A percentile compares a stretch with the other conserved stretches of the same genome.
Evolutionary conservation across 2,797 vertebrate genomes (phyloP).

Genomic region (Cuniculus paca): DNA sequence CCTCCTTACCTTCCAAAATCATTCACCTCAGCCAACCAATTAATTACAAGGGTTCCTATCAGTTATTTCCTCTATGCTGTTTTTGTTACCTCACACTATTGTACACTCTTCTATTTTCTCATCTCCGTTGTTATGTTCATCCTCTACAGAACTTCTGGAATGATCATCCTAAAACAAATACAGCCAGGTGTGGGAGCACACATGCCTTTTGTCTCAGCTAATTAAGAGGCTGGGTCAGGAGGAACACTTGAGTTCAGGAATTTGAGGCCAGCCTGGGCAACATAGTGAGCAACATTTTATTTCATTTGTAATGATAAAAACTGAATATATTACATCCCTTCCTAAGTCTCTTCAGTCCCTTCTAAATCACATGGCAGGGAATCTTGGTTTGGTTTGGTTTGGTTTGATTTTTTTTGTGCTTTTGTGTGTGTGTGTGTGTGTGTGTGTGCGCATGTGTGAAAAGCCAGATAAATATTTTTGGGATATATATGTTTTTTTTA

Average conservation of each 20-base stretch:
- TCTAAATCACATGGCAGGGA: neutral
- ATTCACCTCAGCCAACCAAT: neutral
- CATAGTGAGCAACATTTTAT: neutral
- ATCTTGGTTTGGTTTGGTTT: too few species aligned
- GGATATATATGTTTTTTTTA: neutral
- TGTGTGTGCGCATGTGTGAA: neutral
- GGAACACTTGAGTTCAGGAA: neutral
- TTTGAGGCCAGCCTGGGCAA: neutral
- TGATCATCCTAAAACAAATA: constrained; percentile 16
- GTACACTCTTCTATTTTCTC: neutral
- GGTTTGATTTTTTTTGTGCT: too few species aligned
- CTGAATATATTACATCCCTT: neutral
- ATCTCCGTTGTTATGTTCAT: neutral
- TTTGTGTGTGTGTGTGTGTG: too few species aligned
- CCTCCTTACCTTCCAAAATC: neutral
- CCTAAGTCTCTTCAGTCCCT: neutral
- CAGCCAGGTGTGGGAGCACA: neutral
- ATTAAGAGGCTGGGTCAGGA: neutral
- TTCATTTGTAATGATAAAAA: neutral
- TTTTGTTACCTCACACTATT: neutral
- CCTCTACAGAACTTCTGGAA: constrained; percentile 40
- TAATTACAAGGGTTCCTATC: constrained; percentile 25
- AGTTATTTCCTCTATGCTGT: neutral
- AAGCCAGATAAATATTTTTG: constrained; percentile 43
- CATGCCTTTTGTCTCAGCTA: neutral